phyloP scores from a whole-genome alignment of 2,888 invertebrate species.

The Agrotis segetum region DNA sequence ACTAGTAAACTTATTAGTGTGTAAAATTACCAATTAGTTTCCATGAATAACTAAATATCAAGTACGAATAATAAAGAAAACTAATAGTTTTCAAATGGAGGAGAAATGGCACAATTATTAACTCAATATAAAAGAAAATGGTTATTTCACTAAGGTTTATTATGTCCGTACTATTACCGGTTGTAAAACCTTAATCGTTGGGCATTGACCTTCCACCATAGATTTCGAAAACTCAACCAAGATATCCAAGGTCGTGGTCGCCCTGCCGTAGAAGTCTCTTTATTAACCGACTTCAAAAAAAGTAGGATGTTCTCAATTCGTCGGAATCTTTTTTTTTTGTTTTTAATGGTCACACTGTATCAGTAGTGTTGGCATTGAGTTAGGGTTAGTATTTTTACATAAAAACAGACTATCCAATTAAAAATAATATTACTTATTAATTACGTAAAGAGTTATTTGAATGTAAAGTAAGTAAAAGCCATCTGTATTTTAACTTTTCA shows the following conservation, averaged over 20 bases:
- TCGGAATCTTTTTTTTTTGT: no score
- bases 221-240: constrained; percentile 42
- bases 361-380: not conserved
- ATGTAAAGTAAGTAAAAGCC: no score
- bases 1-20: constrained; percentile 7
- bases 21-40: constrained; percentile 5
- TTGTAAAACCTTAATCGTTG: constrained; percentile 23
- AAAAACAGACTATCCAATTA: not conserved
- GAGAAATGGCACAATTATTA: constrained; percentile 13
- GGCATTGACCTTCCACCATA: constrained; percentile 48
- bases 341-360: not conserved
- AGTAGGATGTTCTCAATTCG: no score
- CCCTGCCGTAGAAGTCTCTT: constrained; percentile 3
- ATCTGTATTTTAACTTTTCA: no score
- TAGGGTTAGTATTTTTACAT: constrained; percentile 1
- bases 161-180: constrained; percentile 9
- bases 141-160: constrained; percentile 9
- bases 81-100: not conserved
- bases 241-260: constrained; percentile 37
- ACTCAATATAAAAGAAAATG: constrained; percentile 5
- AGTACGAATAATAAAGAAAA: constrained; percentile 2
- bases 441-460: not conserved
- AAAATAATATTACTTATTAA: not conserved
- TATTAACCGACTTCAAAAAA: no score
- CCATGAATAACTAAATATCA: constrained; percentile 4